phyloP scores from a whole-genome alignment of 2,113 vertebrate species.

The Carettochelys insculpta region DNA sequence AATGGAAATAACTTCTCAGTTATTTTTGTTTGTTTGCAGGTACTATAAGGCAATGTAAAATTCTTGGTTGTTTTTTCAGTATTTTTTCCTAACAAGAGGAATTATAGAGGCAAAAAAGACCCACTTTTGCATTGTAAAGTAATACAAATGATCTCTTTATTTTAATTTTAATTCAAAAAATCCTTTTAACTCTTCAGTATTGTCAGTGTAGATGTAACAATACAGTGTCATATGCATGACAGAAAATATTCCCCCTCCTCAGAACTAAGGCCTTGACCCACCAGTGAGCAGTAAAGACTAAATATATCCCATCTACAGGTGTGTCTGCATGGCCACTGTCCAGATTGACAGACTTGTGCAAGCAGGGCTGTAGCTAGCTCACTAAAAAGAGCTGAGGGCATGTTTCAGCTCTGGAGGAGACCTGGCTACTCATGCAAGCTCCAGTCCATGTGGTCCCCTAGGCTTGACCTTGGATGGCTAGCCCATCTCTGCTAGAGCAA shows the following conservation, averaged over 20 bases:
- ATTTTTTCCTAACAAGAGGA: background rate
- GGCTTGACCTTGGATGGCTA: background rate
- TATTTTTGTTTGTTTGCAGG: background rate
- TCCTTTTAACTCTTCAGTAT: background rate
- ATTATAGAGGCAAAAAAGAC: background rate
- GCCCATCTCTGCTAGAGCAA: background rate
- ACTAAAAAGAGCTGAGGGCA: background rate
- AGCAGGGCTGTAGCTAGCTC: background rate
- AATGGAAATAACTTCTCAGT: background rate
- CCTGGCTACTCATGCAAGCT: background rate
- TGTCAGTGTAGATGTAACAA: background rate
- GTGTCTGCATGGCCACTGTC: background rate
- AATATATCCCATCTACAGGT: background rate
- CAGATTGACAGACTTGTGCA: background rate
- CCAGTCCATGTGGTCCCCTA: background rate
- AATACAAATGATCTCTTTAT: background rate
- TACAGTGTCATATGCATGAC: background rate
- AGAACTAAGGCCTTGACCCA: background rate
- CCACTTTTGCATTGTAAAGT: background rate
- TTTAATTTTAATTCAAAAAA: background rate
- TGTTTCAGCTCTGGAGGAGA: background rate
- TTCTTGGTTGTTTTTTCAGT: conserved; percentile 18
- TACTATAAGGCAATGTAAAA: background rate
- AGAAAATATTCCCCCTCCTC: background rate
- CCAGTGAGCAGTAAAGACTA: background rate